These are phyloP conservation scores for Tenthredo notha DNA, from an alignment of 2,888 invertebrate species.

Conservation along the genomic window DNA sequence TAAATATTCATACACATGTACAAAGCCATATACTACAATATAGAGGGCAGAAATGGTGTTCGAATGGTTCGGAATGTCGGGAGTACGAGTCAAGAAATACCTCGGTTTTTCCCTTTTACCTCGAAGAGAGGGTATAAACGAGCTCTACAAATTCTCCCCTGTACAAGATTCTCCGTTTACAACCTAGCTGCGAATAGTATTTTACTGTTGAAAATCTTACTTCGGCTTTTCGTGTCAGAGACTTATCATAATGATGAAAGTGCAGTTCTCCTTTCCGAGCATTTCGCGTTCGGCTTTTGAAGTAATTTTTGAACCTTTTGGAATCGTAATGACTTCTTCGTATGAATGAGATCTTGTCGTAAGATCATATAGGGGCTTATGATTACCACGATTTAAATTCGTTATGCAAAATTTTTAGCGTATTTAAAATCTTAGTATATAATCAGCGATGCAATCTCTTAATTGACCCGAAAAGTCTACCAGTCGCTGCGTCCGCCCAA, in stretches of 20 bases:
- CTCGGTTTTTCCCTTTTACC: slow-evolving; percentile 4
- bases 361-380: not conserved
- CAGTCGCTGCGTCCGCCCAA: slow-evolving; percentile 57
- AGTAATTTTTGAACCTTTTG: not conserved
- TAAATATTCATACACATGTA: not conserved
- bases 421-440: not conserved
- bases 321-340: not conserved
- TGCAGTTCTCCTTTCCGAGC: not conserved
- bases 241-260: not conserved
- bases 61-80: slow-evolving; percentile 15
- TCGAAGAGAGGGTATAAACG: not conserved
- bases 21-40: not conserved
- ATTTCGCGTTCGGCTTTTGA: not conserved
- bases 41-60: slow-evolving; percentile 19
- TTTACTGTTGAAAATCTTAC: not conserved
- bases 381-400: not conserved
- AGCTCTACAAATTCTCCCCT: not conserved
- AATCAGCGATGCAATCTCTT: slow-evolving; percentile 64
- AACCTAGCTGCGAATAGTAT: not conserved
- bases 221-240: not conserved
- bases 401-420: not conserved
- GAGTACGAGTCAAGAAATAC: slow-evolving; percentile 32
- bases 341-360: not conserved
- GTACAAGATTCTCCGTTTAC: not conserved
- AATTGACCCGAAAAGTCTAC: slow-evolving; percentile 63